phyloP scores from a whole-genome alignment of 2,888 invertebrate species.

The Cyclophora albipunctata region DNA sequence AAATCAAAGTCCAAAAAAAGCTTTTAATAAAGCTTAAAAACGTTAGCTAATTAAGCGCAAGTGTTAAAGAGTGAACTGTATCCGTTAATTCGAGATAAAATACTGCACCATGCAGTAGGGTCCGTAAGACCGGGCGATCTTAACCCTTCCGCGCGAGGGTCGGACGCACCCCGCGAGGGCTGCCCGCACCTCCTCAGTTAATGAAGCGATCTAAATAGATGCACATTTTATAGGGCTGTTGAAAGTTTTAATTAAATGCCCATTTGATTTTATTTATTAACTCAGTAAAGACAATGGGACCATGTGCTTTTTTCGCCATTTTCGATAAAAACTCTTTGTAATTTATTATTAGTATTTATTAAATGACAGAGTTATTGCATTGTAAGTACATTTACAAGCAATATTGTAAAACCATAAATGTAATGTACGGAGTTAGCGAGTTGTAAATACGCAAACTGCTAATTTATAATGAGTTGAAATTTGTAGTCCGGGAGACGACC shows the following conservation, averaged over 20 bases:
- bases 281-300: too few species aligned
- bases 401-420: too few species aligned
- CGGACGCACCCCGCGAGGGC: conserved; percentile 7
- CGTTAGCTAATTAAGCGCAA: too few species aligned
- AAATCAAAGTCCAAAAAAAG: too few species aligned
- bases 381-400: too few species aligned
- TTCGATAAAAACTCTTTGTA: too few species aligned
- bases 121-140: conserved; percentile 34
- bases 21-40: too few species aligned
- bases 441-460: conserved; percentile 42
- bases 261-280: too few species aligned
- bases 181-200: conserved; percentile 19
- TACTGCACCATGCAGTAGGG: conserved; percentile 32
- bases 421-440: not conserved
- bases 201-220: conserved; percentile 21
- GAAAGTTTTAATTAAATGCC: conserved; percentile 10
- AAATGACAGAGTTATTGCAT: too few species aligned
- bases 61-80: too few species aligned
- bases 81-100: conserved; percentile 48
- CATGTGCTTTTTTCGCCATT: too few species aligned
- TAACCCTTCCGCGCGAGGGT: conserved; percentile 46
- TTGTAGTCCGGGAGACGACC: conserved; percentile 24
- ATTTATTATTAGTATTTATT: too few species aligned
- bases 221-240: conserved; percentile 15
- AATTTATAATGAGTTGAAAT: conserved; percentile 42